Evolutionary conservation across 2,888 invertebrate species (phyloP), one percentile per base, ranked within the genome.

Genomic region (Lepetodrilus schrolli): DNA sequence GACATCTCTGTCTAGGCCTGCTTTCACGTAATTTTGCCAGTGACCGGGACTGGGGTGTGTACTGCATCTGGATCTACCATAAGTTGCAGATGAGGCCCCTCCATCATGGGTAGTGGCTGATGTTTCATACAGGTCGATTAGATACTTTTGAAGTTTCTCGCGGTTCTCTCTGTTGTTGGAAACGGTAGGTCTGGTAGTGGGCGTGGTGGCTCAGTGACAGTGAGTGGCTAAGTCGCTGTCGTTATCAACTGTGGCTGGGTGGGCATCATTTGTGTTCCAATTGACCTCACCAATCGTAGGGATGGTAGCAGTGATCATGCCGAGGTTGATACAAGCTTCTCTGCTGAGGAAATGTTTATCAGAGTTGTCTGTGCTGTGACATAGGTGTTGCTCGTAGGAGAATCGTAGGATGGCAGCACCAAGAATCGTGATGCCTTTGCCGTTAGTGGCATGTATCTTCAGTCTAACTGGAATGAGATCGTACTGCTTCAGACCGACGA

Each of bases 381-480:
- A 77, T 47, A 84, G 80, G 66, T 85, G 83, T 23, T 78, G 20
- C 20, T 20, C 66, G 3, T 80, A 79, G 20, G 78, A 75, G 7
- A 86, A 43, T 0, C 82, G 75, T 5, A 83, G 76, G n/a, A 82
- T 38, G 4, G 74, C 43, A 4, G 85, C 85, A 2, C 86, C 84
- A 50, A 83, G 70, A 65, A 84, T 84, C 4, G 48, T 71, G 26
- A 85, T 85, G 7, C 81, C 78, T 21, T 72, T 65, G 51, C 79
- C 78, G 66, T 79, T 83, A 1, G 84, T 84, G 4, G 83, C 80
- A 48, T 80, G 80, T 81, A 85, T 84, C 23, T 74, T 74, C 80
- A 83, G 79, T n/a, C n/a, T n/a, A 4, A 73, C 84, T 20, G 82
- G 83, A n/a, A 84, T 79, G 7, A 86, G 78, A 74, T 84, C 78